phyloP scores from a whole-genome alignment of 2,888 invertebrate species.

The Petrophora chlorosata region DNA sequence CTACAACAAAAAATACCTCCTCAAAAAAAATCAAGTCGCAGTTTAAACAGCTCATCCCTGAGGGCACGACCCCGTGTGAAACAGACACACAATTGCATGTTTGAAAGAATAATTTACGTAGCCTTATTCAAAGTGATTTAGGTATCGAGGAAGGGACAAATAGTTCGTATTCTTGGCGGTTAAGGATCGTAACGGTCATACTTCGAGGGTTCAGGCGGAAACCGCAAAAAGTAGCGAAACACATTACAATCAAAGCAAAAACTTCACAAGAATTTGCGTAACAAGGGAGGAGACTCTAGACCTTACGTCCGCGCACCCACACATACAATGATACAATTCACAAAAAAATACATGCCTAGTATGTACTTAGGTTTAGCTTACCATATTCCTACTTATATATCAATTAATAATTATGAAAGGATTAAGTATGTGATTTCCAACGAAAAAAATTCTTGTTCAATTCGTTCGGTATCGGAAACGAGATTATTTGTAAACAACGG shows the following conservation, averaged over 20 bases:
- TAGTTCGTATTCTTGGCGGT: slow-evolving; percentile 60
- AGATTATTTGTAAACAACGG: slow-evolving; percentile 39
- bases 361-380: too few species aligned
- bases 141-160: slow-evolving; percentile 55
- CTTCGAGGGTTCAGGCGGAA: slow-evolving; percentile 73
- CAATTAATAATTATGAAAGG: neutral
- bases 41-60: slow-evolving; percentile 43
- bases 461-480: slow-evolving; percentile 17
- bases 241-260: slow-evolving; percentile 65
- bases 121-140: slow-evolving; percentile 41
- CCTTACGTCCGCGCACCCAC: too few species aligned
- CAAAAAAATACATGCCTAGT: too few species aligned
- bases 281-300: too few species aligned
- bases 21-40: slow-evolving; percentile 28
- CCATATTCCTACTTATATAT: too few species aligned
- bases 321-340: too few species aligned
- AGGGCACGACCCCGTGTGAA: slow-evolving; percentile 63
- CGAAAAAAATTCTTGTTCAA: too few species aligned
- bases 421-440: neutral
- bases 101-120: slow-evolving; percentile 39
- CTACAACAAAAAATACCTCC: slow-evolving; percentile 76
- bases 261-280: slow-evolving; percentile 42
- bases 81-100: slow-evolving; percentile 44
- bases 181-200: slow-evolving; percentile 78
- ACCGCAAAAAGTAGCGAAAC: slow-evolving; percentile 80